phyloP scores from a whole-genome alignment of 2,797 vertebrate species.

The Macrochelys suwanniensis region DNA sequence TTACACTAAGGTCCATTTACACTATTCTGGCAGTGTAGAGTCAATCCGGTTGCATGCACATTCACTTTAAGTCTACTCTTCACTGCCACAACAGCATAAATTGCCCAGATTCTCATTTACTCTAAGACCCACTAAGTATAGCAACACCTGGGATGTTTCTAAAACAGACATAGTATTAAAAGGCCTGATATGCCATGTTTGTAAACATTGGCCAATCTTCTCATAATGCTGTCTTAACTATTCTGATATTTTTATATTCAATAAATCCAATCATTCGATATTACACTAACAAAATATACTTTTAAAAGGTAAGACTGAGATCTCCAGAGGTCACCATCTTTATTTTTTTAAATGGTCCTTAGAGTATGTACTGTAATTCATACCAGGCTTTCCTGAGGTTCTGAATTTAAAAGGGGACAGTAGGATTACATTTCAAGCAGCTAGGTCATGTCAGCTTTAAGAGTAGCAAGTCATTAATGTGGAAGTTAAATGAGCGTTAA shows the following conservation, averaged over 20 bases:
- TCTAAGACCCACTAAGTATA: background rate
- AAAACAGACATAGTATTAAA: background rate
- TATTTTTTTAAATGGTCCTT: background rate
- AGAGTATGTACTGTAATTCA: background rate
- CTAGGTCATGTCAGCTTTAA: background rate
- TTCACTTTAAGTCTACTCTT: background rate
- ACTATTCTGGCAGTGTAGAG: background rate
- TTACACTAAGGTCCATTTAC: background rate
- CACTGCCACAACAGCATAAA: background rate
- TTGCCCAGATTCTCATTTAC: too few relatives aligned
- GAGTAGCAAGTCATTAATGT: fast-evolving
- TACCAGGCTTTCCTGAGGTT: background rate
- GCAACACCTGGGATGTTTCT: background rate
- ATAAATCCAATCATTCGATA: background rate
- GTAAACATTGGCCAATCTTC: background rate
- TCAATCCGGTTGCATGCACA: background rate
- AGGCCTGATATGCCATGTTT: background rate
- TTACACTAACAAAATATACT: background rate
- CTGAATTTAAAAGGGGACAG: background rate
- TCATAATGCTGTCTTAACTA: background rate
- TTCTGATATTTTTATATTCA: background rate
- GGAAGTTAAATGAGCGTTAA: background rate
- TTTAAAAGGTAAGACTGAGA: background rate
- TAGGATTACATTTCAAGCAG: background rate
- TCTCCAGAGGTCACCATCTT: background rate